A percentile compares a stretch with the other conserved stretches of the same genome.
phyloP scores from a whole-genome alignment of 2,113 vertebrate species.

The Neotoma lepida region DNA sequence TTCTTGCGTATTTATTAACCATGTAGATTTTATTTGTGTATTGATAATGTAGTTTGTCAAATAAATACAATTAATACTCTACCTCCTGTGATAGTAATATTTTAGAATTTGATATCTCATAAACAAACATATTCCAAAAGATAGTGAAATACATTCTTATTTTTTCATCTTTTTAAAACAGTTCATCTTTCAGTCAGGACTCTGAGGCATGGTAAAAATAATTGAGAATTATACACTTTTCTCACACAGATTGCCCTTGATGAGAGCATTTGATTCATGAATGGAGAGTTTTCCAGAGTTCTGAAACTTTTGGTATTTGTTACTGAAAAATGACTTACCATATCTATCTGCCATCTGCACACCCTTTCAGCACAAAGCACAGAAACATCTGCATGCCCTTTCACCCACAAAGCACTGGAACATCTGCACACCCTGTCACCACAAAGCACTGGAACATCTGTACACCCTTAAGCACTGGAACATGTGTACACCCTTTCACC shows the following conservation, averaged over 20 bases:
- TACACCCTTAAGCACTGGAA: background rate
- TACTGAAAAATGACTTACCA: background rate
- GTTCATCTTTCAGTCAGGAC: background rate
- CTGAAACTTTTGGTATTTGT: background rate
- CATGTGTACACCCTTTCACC: background rate
- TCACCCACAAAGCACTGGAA: background rate
- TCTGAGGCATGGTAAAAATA: background rate
- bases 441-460: background rate
- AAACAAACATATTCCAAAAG: conserved; percentile 4
- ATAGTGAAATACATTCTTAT: conserved; percentile 37
- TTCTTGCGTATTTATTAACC: conserved; percentile 11
- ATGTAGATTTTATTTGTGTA: background rate
- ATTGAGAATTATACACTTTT: background rate
- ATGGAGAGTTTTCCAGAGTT: background rate
- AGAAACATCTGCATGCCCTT: background rate
- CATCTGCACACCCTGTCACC: background rate
- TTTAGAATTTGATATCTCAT: conserved; percentile 38
- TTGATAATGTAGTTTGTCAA: conserved; percentile 12
- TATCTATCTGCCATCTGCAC: background rate
- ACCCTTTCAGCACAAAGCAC: background rate
- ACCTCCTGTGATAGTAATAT: background rate
- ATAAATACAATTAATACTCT: background rate
- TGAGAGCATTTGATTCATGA: conserved; percentile 15
- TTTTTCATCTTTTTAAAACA: conserved; percentile 11
- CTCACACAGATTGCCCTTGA: background rate